Evolutionary conservation across 2,888 invertebrate species (phyloP), one percentile per base, ranked within the genome.

Genomic region (Lasioglossum oenotherae): DNA sequence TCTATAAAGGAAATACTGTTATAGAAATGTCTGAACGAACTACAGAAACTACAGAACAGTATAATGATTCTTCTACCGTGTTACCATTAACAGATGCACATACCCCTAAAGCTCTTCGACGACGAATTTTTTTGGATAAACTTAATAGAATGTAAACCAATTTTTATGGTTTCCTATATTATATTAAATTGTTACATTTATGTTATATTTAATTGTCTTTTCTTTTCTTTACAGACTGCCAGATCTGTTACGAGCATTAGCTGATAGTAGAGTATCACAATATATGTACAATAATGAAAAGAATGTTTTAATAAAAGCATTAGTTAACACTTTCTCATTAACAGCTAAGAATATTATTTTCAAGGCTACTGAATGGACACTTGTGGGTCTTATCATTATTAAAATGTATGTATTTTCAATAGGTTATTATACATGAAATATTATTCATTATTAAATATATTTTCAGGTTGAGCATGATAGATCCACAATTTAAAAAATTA

Each of bases 331-430:
- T 49, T 97, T 97, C 92, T 96, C 96, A 87, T 95, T 98, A 74
- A 96, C 96, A 89, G 96, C 97, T 1, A 96, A 97, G 89, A 98
- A 98, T 93, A 97, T 98, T 53, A 96, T 97, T 92, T 97, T 98
- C 92, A 97, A 97, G 93, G 97, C 97, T 0, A 95, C 96, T 23
- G 97, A 97, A 91, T 98, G 97, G 97, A 97, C 96, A 84, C 95
- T 97, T 44, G 96, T 98, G 82, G 96, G 97, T 5, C 95, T 98
- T n/a, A 95, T 97, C 67, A 95, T 98, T 67, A 96, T 98, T 38
- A 97, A 97, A 94, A 95, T 98, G 96, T 97, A 95, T 96, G 96
- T 95, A 80, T 38, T 27, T 4, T 23, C 41, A 84, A 78, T 82
- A 60, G 4, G 23, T 69, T n/a, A 49, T 27, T 57, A 27, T 31